Evolutionary conservation across 2,888 invertebrate species (phyloP).

Genomic region (Gastracanthus pulcherrimus): DNA sequence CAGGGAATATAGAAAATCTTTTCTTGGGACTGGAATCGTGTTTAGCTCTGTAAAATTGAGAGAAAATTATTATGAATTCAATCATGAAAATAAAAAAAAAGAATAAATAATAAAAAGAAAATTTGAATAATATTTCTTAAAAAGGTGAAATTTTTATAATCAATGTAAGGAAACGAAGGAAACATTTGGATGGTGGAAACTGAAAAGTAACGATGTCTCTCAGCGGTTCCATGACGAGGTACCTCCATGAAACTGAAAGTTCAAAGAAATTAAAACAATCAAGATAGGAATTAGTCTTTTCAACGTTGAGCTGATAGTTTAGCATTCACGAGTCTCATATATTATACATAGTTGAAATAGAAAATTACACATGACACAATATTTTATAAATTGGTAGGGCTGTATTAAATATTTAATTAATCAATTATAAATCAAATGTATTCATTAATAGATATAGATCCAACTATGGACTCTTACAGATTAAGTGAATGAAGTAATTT

Average conservation of each 20-base stretch:
- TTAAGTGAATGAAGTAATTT: no score
- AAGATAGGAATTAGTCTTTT: conserved; percentile 63
- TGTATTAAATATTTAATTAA: conserved; percentile 15
- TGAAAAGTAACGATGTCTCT: conserved; percentile 72
- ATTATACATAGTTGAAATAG: neutral
- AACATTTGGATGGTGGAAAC: conserved; percentile 41
- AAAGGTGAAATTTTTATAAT: conserved; percentile 28
- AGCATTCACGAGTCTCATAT: conserved; percentile 32
- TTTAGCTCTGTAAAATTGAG: conserved; percentile 53
- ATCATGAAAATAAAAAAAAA: conserved; percentile 21
- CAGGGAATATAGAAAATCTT: conserved; percentile 25
- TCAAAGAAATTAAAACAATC: conserved; percentile 77
- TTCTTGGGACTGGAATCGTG: conserved; percentile 28
- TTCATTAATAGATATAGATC: no score
- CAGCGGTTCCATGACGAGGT: conserved; percentile 73
- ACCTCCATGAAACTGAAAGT: conserved; percentile 76
- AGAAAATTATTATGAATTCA: conserved; percentile 42
- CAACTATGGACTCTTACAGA: no score
- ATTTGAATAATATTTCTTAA: conserved; percentile 11
- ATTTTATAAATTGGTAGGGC: conserved; percentile 13
- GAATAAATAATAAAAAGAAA: conserved; percentile 19
- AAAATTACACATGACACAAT: conserved; percentile 6
- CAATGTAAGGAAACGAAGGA: conserved; percentile 41
- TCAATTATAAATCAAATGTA: no score
- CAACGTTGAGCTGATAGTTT: conserved; percentile 30